Base-by-base conservation (phyloP, 2,113 vertebrate species). In the Phyllostomus discolor region DNA sequence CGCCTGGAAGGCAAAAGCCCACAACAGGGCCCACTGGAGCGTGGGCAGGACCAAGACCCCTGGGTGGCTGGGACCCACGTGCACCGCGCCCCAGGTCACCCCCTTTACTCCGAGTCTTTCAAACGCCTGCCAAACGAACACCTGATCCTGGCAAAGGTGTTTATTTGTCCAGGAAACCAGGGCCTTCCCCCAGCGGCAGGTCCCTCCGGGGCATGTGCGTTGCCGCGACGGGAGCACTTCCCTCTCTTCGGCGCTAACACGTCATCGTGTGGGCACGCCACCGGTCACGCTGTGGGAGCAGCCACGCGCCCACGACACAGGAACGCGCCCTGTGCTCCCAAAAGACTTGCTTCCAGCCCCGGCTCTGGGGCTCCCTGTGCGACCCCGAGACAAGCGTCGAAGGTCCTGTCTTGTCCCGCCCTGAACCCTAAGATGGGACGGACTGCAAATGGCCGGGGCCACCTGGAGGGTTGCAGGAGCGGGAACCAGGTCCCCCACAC, bases 91-190 rank as follows among this genome's bases (percentile, higher is more conserved):
- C 11, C 28, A 14, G 59, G n/a, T 46, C 24, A 38, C 16, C 33
- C 57, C 16, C 76, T 50, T 38, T 64, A 20, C 66, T 86, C 67
- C 22, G 28, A 33, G 17, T 67, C 94, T 92, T 95, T 96, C 52
- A 88, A 46, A 35, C 59, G 82, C 95, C 88, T 98, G 98, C 96
- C 94, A 91, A 96, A 98, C 98, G 98, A 98, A 98, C 98, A 24
- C 14, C 75, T 90, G 95, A 97, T 97, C 97, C 98, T 97, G 93
- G 92, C 97, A 97, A 97, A 97, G 96, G 83, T 46, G 73, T 69
- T n/a, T n/a, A n/a, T n/a, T 84, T 92, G 94, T 84, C 96, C 35
- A 72, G 35, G 14, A 67, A 76, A 66, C n/a, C 2, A 52, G 20
- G 26, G 24, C 14, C 43, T 54, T 59, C 59, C 26, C 38, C 0